phyloP scores from a whole-genome alignment of 2,797 vertebrate genomes.

The Sphenodon punctatus region DNA sequence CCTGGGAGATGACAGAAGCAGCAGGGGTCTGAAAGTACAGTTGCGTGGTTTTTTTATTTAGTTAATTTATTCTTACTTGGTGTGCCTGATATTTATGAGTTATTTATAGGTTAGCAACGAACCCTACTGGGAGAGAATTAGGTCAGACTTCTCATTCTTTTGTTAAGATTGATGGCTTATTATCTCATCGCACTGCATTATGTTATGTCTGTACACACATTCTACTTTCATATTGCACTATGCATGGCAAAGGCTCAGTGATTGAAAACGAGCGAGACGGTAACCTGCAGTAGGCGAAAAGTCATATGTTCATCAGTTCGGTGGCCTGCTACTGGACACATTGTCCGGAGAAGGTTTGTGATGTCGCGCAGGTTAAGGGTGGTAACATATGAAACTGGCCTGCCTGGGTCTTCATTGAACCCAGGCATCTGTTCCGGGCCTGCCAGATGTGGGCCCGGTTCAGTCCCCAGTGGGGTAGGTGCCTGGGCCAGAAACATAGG shows the following conservation, averaged over 20 bases:
- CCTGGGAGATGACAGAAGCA: background rate
- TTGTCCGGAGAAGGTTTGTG: no score
- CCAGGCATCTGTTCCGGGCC: no score
- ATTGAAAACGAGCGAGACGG: background rate
- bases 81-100: slow-evolving; percentile 3
- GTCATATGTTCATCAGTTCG: no score
- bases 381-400: no score
- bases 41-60: background rate
- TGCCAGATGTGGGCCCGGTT: no score
- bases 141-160: slow-evolving; percentile 22
- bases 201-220: background rate
- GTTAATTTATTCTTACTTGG: slow-evolving; percentile 3
- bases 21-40: background rate
- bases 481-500: no score
- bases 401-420: no score
- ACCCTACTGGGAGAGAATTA: background rate
- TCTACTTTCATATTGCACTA: no score
- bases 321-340: no score
- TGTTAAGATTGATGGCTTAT: slow-evolving; percentile 1
- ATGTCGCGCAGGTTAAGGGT: no score
- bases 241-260: background rate
- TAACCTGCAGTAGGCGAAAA: no score
- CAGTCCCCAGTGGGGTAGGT: no score
- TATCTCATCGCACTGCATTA: background rate
- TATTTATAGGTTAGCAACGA: slow-evolving; percentile 12